phyloP scores from a whole-genome alignment of 1,140 invertebrate species.

The Psix sp. region DNA sequence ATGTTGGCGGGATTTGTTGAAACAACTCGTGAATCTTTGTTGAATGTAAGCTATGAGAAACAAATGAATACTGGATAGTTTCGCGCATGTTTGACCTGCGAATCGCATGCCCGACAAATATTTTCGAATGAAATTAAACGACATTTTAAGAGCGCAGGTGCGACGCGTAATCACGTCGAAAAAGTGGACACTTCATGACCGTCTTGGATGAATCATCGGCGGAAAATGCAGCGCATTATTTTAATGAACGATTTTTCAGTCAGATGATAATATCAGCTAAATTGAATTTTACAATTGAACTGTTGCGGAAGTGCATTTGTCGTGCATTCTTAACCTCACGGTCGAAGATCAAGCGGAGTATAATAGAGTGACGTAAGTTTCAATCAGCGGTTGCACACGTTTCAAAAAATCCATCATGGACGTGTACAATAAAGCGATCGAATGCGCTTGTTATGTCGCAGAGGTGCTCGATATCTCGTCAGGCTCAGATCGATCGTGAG shows the following conservation, averaged over 20 bases:
- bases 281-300: constrained; percentile 42
- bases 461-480: constrained; percentile 12
- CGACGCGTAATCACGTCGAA: no score
- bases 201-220: no score
- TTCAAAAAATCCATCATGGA: constrained; percentile 15
- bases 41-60: constrained; percentile 15
- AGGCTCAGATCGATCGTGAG: constrained; percentile 11
- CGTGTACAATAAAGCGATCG: constrained; percentile 10
- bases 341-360: constrained; percentile 6
- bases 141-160: no score
- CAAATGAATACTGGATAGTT: constrained; percentile 7
- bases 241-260: constrained; percentile 21
- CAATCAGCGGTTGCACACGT: constrained; percentile 14
- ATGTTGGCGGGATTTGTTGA: constrained; percentile 5
- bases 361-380: constrained; percentile 36
- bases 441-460: no score
- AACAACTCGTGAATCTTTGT: constrained; percentile 6
- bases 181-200: no score
- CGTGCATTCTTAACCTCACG: constrained; percentile 24
- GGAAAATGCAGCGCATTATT: not conserved
- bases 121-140: not conserved
- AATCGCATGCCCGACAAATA: not conserved
- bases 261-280: constrained; percentile 18
- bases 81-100: constrained; percentile 1
- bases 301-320: constrained; percentile 30